These are phyloP conservation scores for Nibea albiflora DNA, from an alignment of 2,113 vertebrate species.

Conservation along the genomic window DNA sequence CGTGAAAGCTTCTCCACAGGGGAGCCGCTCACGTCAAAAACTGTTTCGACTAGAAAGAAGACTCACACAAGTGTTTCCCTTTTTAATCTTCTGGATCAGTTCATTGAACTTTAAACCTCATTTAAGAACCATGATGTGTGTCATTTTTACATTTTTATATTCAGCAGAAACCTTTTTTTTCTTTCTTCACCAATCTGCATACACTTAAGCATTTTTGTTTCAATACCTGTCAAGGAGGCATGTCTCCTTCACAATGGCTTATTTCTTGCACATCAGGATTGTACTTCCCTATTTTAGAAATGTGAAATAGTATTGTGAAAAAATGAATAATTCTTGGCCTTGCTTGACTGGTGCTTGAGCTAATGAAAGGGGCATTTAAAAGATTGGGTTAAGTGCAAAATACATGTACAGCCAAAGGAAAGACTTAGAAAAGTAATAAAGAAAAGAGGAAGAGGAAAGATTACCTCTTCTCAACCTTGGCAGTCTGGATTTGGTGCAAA, in stretches of 20 bases:
- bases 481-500: no score
- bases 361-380: neutral
- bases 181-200: neutral
- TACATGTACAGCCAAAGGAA: neutral
- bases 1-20: constrained; percentile 24
- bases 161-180: neutral
- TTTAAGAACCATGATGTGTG: neutral
- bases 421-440: neutral
- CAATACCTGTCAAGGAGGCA: neutral
- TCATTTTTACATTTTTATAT: neutral
- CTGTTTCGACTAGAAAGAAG: neutral
- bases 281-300: neutral
- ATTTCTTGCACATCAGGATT: neutral
- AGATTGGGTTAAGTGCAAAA: neutral
- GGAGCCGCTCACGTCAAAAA: constrained; percentile 22
- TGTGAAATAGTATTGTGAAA: neutral
- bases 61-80: neutral
- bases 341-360: neutral
- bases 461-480: no score
- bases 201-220: neutral
- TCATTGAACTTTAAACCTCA: neutral
- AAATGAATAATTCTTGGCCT: neutral
- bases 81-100: constrained; percentile 7
- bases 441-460: no score
- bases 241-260: neutral